Evolutionary conservation across 2,888 invertebrate genomes (phyloP).

Genomic region (Leptogaster cylindrica): DNA sequence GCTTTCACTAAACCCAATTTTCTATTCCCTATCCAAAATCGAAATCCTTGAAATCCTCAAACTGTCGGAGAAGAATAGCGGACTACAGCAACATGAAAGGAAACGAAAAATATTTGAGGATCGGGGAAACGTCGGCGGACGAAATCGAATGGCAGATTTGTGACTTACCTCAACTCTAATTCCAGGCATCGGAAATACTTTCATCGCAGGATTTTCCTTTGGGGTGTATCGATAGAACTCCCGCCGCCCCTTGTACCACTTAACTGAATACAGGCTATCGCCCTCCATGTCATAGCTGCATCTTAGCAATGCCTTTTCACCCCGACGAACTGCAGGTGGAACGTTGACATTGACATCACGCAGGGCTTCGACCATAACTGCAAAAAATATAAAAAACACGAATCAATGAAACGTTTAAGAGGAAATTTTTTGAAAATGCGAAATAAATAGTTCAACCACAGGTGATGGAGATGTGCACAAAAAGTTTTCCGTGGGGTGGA

Average conservation of each 20-base stretch:
- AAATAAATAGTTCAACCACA: neutral
- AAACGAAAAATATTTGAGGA: neutral
- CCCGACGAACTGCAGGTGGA: conserved; percentile 70
- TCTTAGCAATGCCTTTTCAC: conserved; percentile 68
- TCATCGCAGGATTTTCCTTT: conserved; percentile 72
- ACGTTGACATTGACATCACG: conserved; percentile 71
- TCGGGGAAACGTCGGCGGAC: neutral
- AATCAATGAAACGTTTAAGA: conserved; percentile 1
- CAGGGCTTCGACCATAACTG: conserved; percentile 58
- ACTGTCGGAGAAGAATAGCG: neutral
- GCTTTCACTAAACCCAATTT: conserved; percentile 33
- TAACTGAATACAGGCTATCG: conserved; percentile 79
- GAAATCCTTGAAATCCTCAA: conserved; percentile 27
- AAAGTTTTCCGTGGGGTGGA: no score
- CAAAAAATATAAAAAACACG: conserved; percentile 39
- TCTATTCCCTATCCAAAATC: conserved; percentile 21
- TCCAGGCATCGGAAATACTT: conserved; percentile 74
- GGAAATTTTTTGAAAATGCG: conserved; percentile 1
- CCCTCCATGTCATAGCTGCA: conserved; percentile 81
- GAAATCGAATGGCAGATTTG: no score
- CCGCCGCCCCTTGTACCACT: conserved; percentile 82
- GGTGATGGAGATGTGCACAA: no score
- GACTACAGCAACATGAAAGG: neutral
- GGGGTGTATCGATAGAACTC: conserved; percentile 86
- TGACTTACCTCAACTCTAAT: conserved; percentile 80